Base-by-base conservation (phyloP, 2,113 vertebrate species). In the Callospermophilus lateralis region DNA sequence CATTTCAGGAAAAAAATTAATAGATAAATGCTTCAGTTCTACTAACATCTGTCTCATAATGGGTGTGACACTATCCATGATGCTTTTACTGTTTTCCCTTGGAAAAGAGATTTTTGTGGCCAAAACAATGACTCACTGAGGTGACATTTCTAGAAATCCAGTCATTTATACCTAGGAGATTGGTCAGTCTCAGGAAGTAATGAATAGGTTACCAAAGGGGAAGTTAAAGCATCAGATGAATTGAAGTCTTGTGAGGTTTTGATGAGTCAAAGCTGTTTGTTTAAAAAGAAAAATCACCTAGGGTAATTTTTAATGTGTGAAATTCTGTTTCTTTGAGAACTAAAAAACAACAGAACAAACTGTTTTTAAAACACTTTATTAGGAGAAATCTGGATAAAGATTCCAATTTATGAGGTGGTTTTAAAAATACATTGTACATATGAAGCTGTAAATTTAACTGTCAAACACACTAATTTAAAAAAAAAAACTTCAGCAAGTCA, bases 121-220 rank as follows among this genome's bases (percentile, higher is more conserved):
- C 94, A 94, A 97, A 96, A 79, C 84, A 53, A 92, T 97, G 97
- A 97, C 84, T 97, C 94, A 93, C 8, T 42, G 39, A 96, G 53
- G 67, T 48, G 48, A 28, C 93, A 87, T 94, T 96, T 96, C 93
- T 95, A 97, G 95, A 97, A 96, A 97, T 92, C 83, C 80, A 97
- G 89, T 97, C 93, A 97, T 95, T 97, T 94, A 26, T 92, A 63
- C 95, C 84, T 97, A 87, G 42, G 53, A 93, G 65, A 96, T 48
- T 89, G 72, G 48, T 53, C 45, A 42, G 53, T 84, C 45, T 93
- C 80, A 92, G 92, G 76, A 97, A 94, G 22, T 73, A 93, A 90
- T 84, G 77, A 97, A n/a, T 81, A 94, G 37, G 28, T 73, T 90
- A 76, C 79, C 58, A 67, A 87, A 87, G 89, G 26, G 55, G 76